Conservation (phyloP, 1,140 invertebrate species). For the Hyles vespertilio region DNA sequence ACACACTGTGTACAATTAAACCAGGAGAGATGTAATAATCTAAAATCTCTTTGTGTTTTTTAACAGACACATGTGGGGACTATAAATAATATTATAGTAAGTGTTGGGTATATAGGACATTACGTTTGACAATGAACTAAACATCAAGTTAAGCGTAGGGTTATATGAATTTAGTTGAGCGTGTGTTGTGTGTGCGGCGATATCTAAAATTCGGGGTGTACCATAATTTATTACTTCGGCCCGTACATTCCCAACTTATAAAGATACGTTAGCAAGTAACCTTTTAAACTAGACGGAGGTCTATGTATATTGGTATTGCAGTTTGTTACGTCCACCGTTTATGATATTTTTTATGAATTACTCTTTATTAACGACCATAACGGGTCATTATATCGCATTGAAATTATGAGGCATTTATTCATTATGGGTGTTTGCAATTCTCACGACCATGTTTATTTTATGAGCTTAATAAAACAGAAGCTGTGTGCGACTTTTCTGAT, state of each 20-base stretch:
- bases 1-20: constrained; percentile 71
- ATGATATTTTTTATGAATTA: constrained; percentile 63
- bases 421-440: constrained; percentile 63
- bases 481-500: too few species aligned
- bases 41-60: constrained; percentile 66
- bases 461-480: constrained; percentile 1
- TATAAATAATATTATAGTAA: constrained; percentile 50
- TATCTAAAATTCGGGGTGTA: constrained; percentile 65
- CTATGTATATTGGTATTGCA: constrained; percentile 36
- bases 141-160: constrained; percentile 68
- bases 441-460: constrained; percentile 45
- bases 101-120: constrained; percentile 43
- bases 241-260: too few species aligned
- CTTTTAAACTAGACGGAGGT: too few species aligned
- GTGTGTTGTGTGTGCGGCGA: constrained; percentile 44
- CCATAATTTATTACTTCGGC: constrained; percentile 61
- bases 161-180: constrained; percentile 57
- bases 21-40: constrained; percentile 71
- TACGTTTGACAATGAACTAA: constrained; percentile 63
- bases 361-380: constrained; percentile 60
- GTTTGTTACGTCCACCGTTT: constrained; percentile 59
- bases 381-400: constrained; percentile 59
- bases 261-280: too few species aligned
- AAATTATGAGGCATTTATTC: constrained; percentile 50
- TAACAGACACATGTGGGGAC: constrained; percentile 63